phyloP scores from a whole-genome alignment of 2,888 invertebrate genomes.

The Onthophagus sagittarius region DNA sequence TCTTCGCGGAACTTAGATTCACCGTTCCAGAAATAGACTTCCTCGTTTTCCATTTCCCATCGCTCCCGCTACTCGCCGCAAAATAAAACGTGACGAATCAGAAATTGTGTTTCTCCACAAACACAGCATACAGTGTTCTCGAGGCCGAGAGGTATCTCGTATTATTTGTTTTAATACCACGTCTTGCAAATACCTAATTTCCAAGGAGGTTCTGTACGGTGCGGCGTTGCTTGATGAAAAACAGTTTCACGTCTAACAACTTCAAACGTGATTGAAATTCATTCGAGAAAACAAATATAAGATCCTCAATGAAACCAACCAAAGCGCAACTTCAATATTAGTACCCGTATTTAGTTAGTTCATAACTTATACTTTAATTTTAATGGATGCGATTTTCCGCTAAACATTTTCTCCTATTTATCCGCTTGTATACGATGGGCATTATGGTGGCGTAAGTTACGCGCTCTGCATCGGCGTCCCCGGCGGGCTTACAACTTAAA shows the following conservation, averaged over 20 bases:
- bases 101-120: neutral
- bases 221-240: neutral
- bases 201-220: neutral
- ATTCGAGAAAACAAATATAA: neutral
- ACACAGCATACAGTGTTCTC: neutral
- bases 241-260: neutral
- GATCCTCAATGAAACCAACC: neutral
- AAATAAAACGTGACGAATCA: neutral
- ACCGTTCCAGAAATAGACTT: neutral
- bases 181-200: neutral
- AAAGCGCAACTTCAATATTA: too few species aligned
- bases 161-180: neutral
- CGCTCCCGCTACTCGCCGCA: neutral
- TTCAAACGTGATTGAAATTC: neutral
- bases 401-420: neutral
- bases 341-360: too few species aligned
- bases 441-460: neutral
- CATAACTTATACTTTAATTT: neutral
- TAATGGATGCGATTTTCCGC: neutral
- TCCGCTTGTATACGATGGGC: neutral
- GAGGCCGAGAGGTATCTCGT: neutral
- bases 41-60: neutral
- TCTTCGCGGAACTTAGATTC: neutral
- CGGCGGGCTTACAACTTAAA: neutral
- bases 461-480: neutral